Base-by-base conservation (phyloP, 2,113 vertebrate species). In the Vulpes ferrilata region DNA sequence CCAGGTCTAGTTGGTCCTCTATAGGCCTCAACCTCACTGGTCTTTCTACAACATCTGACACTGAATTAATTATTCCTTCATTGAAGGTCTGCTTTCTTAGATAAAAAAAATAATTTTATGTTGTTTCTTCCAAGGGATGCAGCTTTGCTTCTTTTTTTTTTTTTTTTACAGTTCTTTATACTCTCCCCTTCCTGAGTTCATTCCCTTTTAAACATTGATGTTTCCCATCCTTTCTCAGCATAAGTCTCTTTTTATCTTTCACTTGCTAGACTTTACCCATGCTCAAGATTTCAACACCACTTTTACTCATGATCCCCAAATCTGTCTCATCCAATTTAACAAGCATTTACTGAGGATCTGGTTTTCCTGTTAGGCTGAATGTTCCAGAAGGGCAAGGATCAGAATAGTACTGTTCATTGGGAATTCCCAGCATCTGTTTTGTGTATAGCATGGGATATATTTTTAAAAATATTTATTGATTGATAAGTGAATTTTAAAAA, bases 51-150 rank as follows among this genome's bases (percentile, higher is more conserved):
- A 10, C 22, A 57, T 92, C 81, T 81, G 48, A 82, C 53, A 85
- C 17, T 32, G 20, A 92, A 57, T 71, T 65, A 92, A 57, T 71
- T 65, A 43, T 85, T 84, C 55, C 84, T 20, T 85, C 71, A 43
- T 2, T 74, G 78, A 89, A 94, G 11, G 27, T 95, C 59, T 84
- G 16, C 62, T 92, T 88, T 64, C 23, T 43, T 88, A 81, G 22
- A 48, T 93, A 93, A 55, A 95, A 86, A 86, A 78, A 78, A 48
- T 25, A 30, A 65, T 73, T 95, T 86, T 65, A 64, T 30, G 25
- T 16, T n/a, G 11, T 69, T 91, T 64, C n/a, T 67, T 55, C 27
- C 22, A 11, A 4, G 43, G 43, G 2, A 86, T 62, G n/a, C 25
- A 35, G 4, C 9, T 57, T 92, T 73, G 51, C 48, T 3, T 82